These are phyloP conservation scores for Heliocidaris erythrogramma DNA, from an alignment of 35 echinoderm and acorn worm genomes.

Conservation along the genomic window DNA sequence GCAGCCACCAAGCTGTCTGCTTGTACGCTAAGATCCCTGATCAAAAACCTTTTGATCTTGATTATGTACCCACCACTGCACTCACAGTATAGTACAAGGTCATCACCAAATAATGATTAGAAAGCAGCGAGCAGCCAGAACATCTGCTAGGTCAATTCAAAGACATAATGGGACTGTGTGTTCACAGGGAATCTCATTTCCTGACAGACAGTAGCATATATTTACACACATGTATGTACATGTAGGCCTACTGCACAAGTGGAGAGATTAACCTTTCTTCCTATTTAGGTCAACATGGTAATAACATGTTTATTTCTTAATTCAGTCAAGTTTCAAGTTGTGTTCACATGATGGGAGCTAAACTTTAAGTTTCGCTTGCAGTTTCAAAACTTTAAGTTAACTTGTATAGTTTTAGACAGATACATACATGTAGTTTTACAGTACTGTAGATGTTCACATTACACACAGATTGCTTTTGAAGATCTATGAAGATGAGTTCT, in stretches of 20 bases:
- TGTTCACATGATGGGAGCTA: too few relatives aligned
- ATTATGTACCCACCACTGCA: not conserved
- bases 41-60: slow-evolving; percentile 1
- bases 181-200: not conserved
- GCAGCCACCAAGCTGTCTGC: not conserved
- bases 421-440: too few relatives aligned
- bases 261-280: not conserved
- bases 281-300: not conserved
- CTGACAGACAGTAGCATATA: not conserved
- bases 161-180: not conserved
- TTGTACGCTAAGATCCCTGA: not conserved
- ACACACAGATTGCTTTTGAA: too few relatives aligned
- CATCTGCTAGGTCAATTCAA: not conserved
- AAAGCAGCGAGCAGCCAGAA: not conserved
- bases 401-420: too few relatives aligned
- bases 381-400: too few relatives aligned
- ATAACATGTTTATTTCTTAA: too few relatives aligned
- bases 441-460: too few relatives aligned
- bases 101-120: not conserved
- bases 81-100: not conserved
- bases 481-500: too few relatives aligned
- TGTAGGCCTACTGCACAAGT: not conserved
- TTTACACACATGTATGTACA: not conserved
- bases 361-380: too few relatives aligned
- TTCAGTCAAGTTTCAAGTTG: too few relatives aligned